Percentiles rank a stretch among this genome's conserved stretches.
Evolutionary conservation across 2,888 invertebrate genomes (phyloP).

Genomic region (Drosophila falleni): DNA sequence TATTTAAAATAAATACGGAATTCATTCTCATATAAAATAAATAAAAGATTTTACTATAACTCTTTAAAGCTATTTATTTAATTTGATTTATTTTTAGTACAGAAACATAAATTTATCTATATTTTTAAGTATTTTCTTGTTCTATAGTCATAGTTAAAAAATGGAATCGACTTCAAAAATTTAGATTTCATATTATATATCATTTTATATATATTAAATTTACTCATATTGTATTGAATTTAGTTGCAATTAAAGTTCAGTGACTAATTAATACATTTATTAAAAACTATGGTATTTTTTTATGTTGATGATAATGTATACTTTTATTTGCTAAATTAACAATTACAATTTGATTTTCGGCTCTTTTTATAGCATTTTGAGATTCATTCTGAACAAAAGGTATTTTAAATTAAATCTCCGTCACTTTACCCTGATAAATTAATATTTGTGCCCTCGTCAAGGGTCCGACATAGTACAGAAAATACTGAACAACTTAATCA

Average conservation of each 20-base stretch:
- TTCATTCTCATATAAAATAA: not conserved
- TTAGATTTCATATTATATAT: no score
- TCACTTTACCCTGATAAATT: slow-evolving; percentile 2
- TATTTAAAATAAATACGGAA: not conserved
- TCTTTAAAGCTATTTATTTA: not conserved
- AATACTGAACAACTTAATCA: slow-evolving; percentile 43
- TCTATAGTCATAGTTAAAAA: not conserved
- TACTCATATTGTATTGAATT: no score
- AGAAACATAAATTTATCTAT: not conserved
- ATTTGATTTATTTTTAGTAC: not conserved
- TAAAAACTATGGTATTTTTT: no score
- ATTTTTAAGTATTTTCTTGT: not conserved
- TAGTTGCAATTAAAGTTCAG: no score
- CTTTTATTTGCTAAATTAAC: not conserved
- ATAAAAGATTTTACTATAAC: not conserved
- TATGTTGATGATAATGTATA: not conserved
- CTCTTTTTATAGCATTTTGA: not conserved
- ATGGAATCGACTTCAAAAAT: not conserved
- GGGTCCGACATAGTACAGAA: slow-evolving; percentile 3
- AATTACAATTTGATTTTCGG: not conserved
- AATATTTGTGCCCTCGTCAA: slow-evolving; percentile 4
- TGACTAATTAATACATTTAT: no score
- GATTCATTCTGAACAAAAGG: slow-evolving; percentile 30
- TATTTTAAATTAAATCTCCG: slow-evolving; percentile 1
- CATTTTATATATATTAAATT: no score